These are phyloP conservation scores for Drosophila equinoxialis DNA, from an alignment of 1,140 invertebrate species.

Conservation along the genomic window DNA sequence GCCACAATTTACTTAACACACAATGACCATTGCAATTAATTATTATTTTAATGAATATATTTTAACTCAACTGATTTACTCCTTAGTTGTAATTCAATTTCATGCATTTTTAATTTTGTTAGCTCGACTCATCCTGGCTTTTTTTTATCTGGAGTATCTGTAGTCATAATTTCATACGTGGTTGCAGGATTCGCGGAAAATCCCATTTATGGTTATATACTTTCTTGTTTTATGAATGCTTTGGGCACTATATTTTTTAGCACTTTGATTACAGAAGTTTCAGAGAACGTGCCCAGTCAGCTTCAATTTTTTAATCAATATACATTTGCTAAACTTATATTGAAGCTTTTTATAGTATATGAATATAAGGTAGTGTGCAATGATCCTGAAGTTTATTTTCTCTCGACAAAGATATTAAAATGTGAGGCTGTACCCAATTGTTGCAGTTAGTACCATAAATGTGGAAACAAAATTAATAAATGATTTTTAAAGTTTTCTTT, in stretches of 20 bases:
- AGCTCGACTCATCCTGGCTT: conserved; percentile 2
- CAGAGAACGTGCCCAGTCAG: background rate
- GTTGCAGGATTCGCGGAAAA: conserved; percentile 2
- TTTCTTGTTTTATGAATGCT: conserved; percentile 11
- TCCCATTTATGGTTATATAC: conserved; percentile 23
- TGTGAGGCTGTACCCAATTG: conserved; percentile 46
- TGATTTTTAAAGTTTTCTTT: too few species aligned
- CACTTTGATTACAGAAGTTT: background rate
- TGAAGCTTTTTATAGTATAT: conserved; percentile 40
- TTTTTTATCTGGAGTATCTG: conserved; percentile 24
- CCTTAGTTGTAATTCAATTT: too few species aligned
- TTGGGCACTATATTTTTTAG: conserved; percentile 35
- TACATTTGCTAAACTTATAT: conserved; percentile 26
- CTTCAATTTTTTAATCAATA: conserved; percentile 24
- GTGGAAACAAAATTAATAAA: background rate
- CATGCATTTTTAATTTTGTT: background rate
- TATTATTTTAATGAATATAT: too few species aligned
- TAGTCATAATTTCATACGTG: conserved; percentile 35
- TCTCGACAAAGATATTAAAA: conserved; percentile 37
- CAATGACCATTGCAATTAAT: too few species aligned
- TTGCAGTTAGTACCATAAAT: conserved; percentile 48
- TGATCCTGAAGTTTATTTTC: conserved; percentile 35
- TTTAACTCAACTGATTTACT: too few species aligned
- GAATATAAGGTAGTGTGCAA: conserved; percentile 31
- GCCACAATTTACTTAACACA: too few species aligned